phyloP scores from a whole-genome alignment of 2,113 vertebrate genomes.

The Neotragus moschatus region DNA sequence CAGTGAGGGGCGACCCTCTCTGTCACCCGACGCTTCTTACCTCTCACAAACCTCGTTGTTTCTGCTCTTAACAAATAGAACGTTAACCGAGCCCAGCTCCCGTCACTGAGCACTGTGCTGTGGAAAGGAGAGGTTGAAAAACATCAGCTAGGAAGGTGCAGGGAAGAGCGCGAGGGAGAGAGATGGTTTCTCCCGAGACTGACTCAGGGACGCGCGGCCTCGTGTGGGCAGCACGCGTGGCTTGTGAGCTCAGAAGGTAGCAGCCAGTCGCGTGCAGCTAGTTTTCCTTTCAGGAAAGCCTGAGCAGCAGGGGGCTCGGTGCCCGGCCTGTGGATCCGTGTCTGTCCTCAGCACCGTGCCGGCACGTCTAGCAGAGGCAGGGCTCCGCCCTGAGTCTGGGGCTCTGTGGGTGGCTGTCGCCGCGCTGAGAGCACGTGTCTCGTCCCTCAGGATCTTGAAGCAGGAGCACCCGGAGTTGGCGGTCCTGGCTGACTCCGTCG shows the following conservation, averaged over 20 bases:
- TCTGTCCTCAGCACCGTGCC: background rate
- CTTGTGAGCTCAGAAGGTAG: background rate
- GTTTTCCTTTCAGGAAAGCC: background rate
- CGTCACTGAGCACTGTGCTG: background rate
- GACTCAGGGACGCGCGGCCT: background rate
- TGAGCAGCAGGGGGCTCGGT: background rate
- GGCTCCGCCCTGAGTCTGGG: background rate
- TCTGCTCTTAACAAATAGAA: background rate
- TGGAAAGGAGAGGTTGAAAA: background rate
- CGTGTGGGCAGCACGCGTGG: fast-evolving
- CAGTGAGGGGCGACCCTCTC: background rate
- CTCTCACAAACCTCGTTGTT: background rate
- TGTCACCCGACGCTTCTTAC: background rate
- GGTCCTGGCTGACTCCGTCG: conserved; percentile 92
- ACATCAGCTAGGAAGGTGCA: background rate
- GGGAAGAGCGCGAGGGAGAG: background rate
- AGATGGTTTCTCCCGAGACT: background rate
- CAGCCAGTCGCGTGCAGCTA: fast-evolving
- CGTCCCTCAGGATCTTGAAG: conserved; percentile 84
- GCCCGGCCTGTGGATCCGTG: background rate
- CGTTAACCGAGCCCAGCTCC: background rate
- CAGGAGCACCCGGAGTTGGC: conserved; percentile 95
- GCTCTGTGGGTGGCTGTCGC: fast-evolving
- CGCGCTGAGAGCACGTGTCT: background rate
- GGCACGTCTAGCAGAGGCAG: background rate